Evolutionary conservation across 2,113 vertebrate species (phyloP), one percentile per base, ranked within the genome.

Genomic region (Mesoclemmys tuberculata): DNA sequence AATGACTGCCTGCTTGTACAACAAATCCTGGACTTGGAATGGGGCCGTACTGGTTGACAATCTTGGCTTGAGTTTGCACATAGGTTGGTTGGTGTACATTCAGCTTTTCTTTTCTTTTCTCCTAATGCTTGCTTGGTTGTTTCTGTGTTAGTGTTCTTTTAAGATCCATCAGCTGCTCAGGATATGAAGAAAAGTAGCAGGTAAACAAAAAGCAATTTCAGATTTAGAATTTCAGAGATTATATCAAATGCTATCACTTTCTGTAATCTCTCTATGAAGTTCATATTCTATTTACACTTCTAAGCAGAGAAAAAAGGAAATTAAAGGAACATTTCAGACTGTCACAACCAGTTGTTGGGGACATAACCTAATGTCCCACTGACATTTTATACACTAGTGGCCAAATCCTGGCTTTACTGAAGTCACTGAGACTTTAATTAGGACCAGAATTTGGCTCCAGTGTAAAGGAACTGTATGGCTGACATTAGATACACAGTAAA

Each of bases 341-440:
- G 92, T 95, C 54, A 82, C 83, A 84, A 44, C 86, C 90, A 95
- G 94, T 95, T 95, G 97, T 97, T 96, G 95, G 55, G 89, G 94
- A 5, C 52, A 79, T 74, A 84, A 88, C 38, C 64, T 10, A 35
- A 80, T 82, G 16, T 26, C 85, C 51, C 92, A 22, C 85, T 6
- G 21, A 83, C 31, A 68, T 91, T 90, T 79, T 93, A 80, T 38
- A 54, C 75, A 91, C 74, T 84, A 79, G 29, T 85, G 90, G 95
- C 93, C 89, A 94, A 68, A 85, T 24, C 41, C 74, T 77, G 38
- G 26, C 44, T 77, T 46, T 11, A 77, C 74, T 46, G 24, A 77
- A 46, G 74, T 46, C 44, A 77, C 6, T 8, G 41, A 90, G 82
- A 93, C 84, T 75, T 95, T 96, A 96, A 16, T n/a, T 64, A 11